Evolutionary conservation across 1,140 invertebrate species (phyloP), one percentile per base, ranked within the genome.

Genomic region (Macrobrachium nipponense): DNA sequence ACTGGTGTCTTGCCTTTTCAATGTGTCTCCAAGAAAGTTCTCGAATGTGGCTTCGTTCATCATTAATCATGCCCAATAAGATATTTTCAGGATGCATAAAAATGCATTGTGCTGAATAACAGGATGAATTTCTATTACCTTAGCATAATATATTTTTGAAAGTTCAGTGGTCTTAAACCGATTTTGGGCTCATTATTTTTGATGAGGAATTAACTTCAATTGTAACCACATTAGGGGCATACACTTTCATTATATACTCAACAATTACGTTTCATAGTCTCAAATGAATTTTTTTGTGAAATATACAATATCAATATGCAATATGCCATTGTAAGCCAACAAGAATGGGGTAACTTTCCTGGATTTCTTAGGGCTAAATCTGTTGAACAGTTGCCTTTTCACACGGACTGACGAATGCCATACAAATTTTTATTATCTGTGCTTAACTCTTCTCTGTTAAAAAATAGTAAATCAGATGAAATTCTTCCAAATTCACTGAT

Each of bases 51-150:
- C 44, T 51, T 44, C 15, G 73, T 76, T 27, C 27, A 76, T 51
- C 43, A 72, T 72, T 72, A 72, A 72, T 72, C 68, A 72, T 72
- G 68, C 68, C 36, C 68, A 72, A 36, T 72, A 72, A 72, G 36
- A 17, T 17, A 12, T 72, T 72, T 72, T 20, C 14, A 17, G 68
- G 62, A 64, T 64, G 68, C 68, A 23, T 72, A 72, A 72, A 72
- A 72, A 8, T n/a, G 68, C 68, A 72, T 72, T 72, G 68, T 8
- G 68, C 68, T 72, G 68, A 72, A 72, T 72, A 36, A 14, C 20
- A 36, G 14, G 14, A 20, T 72, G 20, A 72, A 20, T 17, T 20
- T 17, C 2, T 12, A 1, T 17, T 72, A 20, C 14, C 14, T 5
- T 36, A 72, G 20, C 68, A 2, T 72, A 5, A 4, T 1, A 72